These are phyloP conservation scores for Ochropleura plecta DNA, from an alignment of 2,888 invertebrate species.

Conservation along the genomic window DNA sequence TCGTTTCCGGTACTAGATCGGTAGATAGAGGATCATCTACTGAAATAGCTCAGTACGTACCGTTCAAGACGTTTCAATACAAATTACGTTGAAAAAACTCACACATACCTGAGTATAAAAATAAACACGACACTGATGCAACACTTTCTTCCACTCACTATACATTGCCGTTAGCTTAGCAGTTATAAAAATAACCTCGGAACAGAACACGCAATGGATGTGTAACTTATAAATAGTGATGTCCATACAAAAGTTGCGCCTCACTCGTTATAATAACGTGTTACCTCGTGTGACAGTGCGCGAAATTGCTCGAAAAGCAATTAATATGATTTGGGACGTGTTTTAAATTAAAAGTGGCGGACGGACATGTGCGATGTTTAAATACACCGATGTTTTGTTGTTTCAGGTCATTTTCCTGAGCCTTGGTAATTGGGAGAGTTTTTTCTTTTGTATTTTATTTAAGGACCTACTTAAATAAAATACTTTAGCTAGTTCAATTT, in stretches of 20 bases:
- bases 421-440: conserved; percentile 30
- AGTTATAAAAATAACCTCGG: background rate
- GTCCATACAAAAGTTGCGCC: conserved; percentile 63
- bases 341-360: conserved; percentile 70
- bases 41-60: conserved; percentile 74
- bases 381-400: conserved; percentile 62
- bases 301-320: conserved; percentile 84
- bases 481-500: too few relatives aligned
- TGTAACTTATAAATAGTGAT: conserved; percentile 63
- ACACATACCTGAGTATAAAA: conserved; percentile 59
- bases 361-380: conserved; percentile 67
- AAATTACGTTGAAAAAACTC: conserved; percentile 63
- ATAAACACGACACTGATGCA: conserved; percentile 37
- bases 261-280: conserved; percentile 73
- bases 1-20: conserved; percentile 75
- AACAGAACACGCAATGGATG: conserved; percentile 50
- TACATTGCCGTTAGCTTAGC: conserved; percentile 43
- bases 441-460: conserved; percentile 12
- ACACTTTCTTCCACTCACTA: conserved; percentile 33
- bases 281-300: conserved; percentile 81
- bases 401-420: conserved; percentile 50
- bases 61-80: conserved; percentile 63
- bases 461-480: background rate
- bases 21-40: conserved; percentile 58
- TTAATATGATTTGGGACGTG: conserved; percentile 75